Conservation (phyloP, 2,888 invertebrate genomes). For the Drosophila mulleri region DNA sequence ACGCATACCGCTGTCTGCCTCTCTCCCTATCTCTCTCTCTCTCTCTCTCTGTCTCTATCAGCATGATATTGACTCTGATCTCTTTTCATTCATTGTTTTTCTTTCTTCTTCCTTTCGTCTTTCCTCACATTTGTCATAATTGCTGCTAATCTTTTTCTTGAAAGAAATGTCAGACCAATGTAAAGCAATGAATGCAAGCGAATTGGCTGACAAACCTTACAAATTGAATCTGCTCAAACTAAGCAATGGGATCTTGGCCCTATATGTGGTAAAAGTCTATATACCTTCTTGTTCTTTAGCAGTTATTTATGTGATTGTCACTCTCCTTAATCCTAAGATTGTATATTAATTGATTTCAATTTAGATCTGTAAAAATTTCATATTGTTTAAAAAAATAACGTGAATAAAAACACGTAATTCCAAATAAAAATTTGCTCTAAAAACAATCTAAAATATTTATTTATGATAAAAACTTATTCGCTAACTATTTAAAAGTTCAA, state of each 20-base stretch:
- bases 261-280: no score
- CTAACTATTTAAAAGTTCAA: constrained; percentile 50
- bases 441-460: constrained; percentile 46
- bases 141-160: neutral
- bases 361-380: no score
- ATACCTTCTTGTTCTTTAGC: no score
- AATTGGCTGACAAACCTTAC: neutral
- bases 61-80: neutral
- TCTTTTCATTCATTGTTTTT: neutral
- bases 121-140: neutral
- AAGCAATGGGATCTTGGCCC: neutral
- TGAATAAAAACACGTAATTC: neutral
- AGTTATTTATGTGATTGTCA: no score
- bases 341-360: no score
- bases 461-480: constrained; percentile 40
- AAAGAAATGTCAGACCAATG: neutral
- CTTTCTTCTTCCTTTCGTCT: no score
- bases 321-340: no score
- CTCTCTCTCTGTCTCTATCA: neutral
- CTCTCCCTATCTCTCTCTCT: no score
- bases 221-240: neutral
- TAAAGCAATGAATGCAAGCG: neutral
- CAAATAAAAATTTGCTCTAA: neutral
- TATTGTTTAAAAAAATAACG: neutral
- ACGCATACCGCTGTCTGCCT: no score